Base-by-base conservation (phyloP, 2,797 vertebrate genomes). In the Todus mexicanus region DNA sequence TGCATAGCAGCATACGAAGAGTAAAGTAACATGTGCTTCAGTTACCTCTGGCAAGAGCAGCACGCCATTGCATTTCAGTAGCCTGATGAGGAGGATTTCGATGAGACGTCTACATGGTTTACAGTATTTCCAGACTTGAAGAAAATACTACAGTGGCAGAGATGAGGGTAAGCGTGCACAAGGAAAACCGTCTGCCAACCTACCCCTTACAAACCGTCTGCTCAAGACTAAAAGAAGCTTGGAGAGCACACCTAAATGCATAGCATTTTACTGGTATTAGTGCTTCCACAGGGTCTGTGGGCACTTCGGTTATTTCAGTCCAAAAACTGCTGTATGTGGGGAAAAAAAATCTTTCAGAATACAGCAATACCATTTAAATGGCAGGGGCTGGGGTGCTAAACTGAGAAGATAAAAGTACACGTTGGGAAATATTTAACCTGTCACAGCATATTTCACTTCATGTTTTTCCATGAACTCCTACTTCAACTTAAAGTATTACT, bases 181-280 rank as follows among this genome's bases (percentile, higher is more conserved):
- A 83, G 90, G 78, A 92, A 93, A 91, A 92, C 64, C 15, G 26
- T 90, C 81, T 94, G 92, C 93, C 84, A 93, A 93, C 95, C 93
- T 91, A 94, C 85, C 91, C 85, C 91, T 94, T 90, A 90, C 84
- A 81, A 86, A 88, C 27, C 60, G 68, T 93, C 91, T 88, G 79
- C 93, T 96, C 92, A 80, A 93, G 89, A 92, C 92, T 94, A 96
- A 87, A 95, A 94, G 88, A 96, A 96, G 96, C 84, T 95, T 82
- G 59, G 93, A 94, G 91, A 96, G 95, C 94, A 94, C 92, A 93
- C 95, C 94, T 95, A 96, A 97, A 96, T 97, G 97, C 97, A 97
- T 96, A 97, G 97, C 97, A 97, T 97, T 97, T 97, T 95, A 97
- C 96, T 88, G 77, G 83, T 95, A 89, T 42, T 90, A 96, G 95